Conservation (phyloP, 2,888 invertebrate species). For the Drosophila conformis region DNA sequence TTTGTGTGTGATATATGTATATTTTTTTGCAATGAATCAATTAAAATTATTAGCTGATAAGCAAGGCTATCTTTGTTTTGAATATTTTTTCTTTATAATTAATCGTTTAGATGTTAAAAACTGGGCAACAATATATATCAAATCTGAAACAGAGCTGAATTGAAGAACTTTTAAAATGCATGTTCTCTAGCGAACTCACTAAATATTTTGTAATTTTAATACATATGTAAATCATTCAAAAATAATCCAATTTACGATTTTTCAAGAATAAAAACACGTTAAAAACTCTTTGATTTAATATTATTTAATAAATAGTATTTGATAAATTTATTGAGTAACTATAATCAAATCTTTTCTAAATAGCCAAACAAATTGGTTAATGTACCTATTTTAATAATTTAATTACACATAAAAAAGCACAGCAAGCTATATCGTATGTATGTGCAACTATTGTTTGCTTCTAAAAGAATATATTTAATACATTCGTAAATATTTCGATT, state of each 20-base stretch:
- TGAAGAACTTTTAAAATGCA: not conserved
- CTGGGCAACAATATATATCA: not conserved
- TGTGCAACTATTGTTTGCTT: constrained; percentile 18
- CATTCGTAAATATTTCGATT: constrained; percentile 53
- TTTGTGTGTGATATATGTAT: not conserved
- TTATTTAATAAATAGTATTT: constrained; percentile 44
- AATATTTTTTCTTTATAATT: not conserved
- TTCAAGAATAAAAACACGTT: constrained; percentile 8
- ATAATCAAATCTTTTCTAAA: constrained; percentile 31
- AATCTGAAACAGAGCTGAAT: not conserved
- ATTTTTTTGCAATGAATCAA: not conserved
- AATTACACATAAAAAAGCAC: constrained; percentile 37
- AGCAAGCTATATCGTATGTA: constrained; percentile 21
- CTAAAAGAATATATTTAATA: constrained; percentile 26
- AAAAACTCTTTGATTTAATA: constrained; percentile 15
- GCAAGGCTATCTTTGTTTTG: constrained; percentile 1
- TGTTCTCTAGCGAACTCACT: not conserved
- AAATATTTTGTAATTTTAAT: not conserved
- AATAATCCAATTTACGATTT: not conserved
- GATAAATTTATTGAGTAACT: constrained; percentile 38
- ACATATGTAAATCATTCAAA: not conserved
- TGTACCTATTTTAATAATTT: constrained; percentile 18
- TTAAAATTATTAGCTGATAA: too few relatives aligned
- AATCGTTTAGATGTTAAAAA: not conserved
- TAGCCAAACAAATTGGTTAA: constrained; percentile 25